Evolutionary conservation across 2,888 invertebrate species (phyloP).

Genomic region (Uropetala carovei): DNA sequence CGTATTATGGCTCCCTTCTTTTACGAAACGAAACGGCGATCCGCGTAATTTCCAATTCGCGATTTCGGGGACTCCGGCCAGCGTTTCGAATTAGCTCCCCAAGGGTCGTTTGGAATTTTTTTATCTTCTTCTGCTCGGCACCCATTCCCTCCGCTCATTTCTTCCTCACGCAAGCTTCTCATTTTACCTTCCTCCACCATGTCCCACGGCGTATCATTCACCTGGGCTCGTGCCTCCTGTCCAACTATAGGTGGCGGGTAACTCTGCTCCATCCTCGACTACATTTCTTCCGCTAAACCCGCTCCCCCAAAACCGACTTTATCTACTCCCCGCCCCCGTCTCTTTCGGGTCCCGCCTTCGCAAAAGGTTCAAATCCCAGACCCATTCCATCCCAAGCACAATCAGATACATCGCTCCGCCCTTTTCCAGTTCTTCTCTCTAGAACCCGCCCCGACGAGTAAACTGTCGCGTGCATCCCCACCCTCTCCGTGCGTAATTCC

Average conservation of each 20-base stretch:
- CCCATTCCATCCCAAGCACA: background rate
- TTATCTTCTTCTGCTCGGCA: background rate
- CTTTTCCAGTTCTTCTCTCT: background rate
- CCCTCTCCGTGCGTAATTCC: background rate
- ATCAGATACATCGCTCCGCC: background rate
- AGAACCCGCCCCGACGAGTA: too few species aligned
- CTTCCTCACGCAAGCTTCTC: background rate
- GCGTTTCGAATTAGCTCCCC: background rate
- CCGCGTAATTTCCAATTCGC: background rate
- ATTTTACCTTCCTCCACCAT: background rate
- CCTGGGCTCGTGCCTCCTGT: constrained; percentile 19
- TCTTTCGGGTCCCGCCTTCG: background rate
- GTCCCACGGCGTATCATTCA: background rate
- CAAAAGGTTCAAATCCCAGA: background rate
- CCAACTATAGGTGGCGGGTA: background rate
- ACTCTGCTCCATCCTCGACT: background rate
- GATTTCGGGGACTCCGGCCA: background rate
- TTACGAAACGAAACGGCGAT: too few species aligned
- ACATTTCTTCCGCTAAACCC: too few species aligned
- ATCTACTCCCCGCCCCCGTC: background rate
- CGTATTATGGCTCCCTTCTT: too few species aligned
- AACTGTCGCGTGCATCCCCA: background rate
- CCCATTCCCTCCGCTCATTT: background rate
- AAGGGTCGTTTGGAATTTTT: background rate
- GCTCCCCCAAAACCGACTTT: background rate